Conservation (phyloP, 2,113 vertebrate species). For the Semicossyphus pulcher region DNA sequence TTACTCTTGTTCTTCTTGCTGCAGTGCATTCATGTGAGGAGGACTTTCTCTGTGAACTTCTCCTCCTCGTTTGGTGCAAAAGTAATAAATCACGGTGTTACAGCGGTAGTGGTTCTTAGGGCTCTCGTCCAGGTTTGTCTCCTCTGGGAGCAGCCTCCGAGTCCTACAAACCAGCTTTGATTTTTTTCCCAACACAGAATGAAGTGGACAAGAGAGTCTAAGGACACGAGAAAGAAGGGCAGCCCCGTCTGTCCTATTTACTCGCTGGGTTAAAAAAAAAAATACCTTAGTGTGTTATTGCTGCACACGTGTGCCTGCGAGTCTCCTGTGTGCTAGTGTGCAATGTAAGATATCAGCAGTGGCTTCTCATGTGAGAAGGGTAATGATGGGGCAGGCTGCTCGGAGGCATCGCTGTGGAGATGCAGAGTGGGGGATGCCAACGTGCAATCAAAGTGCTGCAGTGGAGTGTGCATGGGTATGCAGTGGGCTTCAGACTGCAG, state of each 20-base stretch:
- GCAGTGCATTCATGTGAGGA: conserved; percentile 81
- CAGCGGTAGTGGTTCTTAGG: conserved; percentile 73
- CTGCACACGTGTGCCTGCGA: conserved; percentile 36
- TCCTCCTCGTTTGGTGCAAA: conserved; percentile 77
- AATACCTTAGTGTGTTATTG: conserved; percentile 53
- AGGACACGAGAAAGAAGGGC: conserved; percentile 81
- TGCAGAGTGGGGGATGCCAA: conserved; percentile 62
- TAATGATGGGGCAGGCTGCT: conserved; percentile 70
- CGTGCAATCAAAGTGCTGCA: conserved; percentile 76
- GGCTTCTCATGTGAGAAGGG: conserved; percentile 77
- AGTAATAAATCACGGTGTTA: conserved; percentile 81
- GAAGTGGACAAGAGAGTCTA: conserved; percentile 63
- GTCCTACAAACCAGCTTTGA: conserved; percentile 78
- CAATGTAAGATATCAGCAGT: conserved; percentile 68
- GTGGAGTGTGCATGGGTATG: conserved; percentile 72
- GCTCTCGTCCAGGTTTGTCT: conserved; percentile 75
- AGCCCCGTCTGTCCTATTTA: conserved; percentile 80
- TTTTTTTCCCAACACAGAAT: conserved; percentile 50
- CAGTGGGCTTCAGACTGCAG: conserved; percentile 75
- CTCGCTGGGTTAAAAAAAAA: conserved; percentile 13
- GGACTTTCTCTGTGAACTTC: conserved; percentile 78
- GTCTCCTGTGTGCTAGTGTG: conserved; percentile 2
- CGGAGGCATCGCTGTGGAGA: conserved; percentile 61
- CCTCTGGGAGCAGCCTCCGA: conserved; percentile 71
- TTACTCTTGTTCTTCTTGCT: conserved; percentile 75